Evolutionary conservation across 1,140 invertebrate genomes (phyloP).

Genomic region (Campodea augens): DNA sequence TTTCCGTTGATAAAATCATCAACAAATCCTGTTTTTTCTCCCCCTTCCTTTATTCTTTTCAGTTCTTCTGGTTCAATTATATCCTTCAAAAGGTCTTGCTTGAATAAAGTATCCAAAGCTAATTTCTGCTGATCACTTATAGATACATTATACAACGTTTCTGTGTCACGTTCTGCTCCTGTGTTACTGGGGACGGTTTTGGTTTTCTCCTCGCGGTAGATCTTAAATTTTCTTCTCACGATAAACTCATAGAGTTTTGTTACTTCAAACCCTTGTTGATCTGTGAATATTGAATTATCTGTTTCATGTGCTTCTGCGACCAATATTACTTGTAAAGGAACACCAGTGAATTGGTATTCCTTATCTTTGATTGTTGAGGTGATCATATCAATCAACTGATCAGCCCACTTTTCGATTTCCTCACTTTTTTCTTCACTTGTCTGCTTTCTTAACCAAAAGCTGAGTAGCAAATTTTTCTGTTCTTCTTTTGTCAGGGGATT

Average conservation of each 20-base stretch:
- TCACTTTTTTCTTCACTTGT: neutral
- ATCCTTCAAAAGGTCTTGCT: neutral
- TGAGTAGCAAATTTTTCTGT: slow-evolving; percentile 3
- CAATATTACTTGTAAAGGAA: slow-evolving; percentile 1
- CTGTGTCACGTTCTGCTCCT: neutral
- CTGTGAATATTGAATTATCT: neutral
- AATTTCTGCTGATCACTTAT: neutral
- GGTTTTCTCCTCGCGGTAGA: slow-evolving; percentile 6
- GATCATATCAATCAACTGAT: neutral
- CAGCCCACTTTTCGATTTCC: neutral
- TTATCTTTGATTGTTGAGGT: neutral
- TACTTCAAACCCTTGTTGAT: neutral
- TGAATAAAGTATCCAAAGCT: slow-evolving; percentile 1
- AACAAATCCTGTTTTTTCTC: slow-evolving; percentile 2
- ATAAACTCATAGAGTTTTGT: neutral
- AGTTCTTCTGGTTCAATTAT: too few species aligned
- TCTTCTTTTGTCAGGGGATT: slow-evolving; percentile 2
- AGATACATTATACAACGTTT: neutral
- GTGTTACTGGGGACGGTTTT: neutral
- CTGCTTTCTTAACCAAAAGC: neutral
- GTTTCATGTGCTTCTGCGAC: slow-evolving; percentile 2
- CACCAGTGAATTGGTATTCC: slow-evolving; percentile 4
- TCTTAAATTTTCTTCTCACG: slow-evolving; percentile 4
- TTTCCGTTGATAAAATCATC: slow-evolving; percentile 1
- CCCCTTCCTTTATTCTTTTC: neutral